Conservation (phyloP, 2,113 vertebrate species). For the Danionella cerebrum region DNA sequence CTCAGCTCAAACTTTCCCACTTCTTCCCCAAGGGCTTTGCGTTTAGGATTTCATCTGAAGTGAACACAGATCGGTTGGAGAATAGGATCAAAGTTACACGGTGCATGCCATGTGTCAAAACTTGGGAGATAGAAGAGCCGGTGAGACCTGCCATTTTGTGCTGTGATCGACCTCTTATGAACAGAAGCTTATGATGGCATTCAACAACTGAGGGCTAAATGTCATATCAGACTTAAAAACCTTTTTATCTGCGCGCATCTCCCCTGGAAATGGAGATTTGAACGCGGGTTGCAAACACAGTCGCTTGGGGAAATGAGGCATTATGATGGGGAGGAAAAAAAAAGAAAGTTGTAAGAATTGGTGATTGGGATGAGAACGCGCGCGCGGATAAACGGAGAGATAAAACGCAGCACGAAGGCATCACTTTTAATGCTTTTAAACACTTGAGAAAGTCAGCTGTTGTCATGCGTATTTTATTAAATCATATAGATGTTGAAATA, state of each 20-base stretch:
- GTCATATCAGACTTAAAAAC: constrained; percentile 62
- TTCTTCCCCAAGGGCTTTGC: constrained; percentile 34
- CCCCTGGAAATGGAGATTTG: constrained; percentile 33
- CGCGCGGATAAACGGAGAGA: constrained; percentile 43
- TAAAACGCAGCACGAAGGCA: background rate
- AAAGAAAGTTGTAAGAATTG: constrained; percentile 48
- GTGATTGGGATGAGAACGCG: constrained; percentile 32
- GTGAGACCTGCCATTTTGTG: constrained; percentile 93
- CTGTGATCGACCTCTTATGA: constrained; percentile 74
- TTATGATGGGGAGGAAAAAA: constrained; percentile 6
- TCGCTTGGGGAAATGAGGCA: constrained; percentile 27
- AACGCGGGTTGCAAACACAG: constrained; percentile 27
- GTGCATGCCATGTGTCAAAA: constrained; percentile 70
- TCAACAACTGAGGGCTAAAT: constrained; percentile 61
- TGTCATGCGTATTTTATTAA: background rate
- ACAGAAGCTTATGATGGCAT: constrained; percentile 69
- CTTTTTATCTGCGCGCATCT: constrained; percentile 38
- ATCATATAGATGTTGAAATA: no score
- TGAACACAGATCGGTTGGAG: constrained; percentile 50
- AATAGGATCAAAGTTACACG: constrained; percentile 65
- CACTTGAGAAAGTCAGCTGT: background rate
- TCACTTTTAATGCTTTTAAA: background rate
- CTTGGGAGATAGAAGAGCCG: constrained; percentile 75
- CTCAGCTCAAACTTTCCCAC: constrained; percentile 50
- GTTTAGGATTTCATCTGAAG: constrained; percentile 42